phyloP scores from a whole-genome alignment of 2,888 invertebrate genomes.

The Megastigmus dorsalis region DNA sequence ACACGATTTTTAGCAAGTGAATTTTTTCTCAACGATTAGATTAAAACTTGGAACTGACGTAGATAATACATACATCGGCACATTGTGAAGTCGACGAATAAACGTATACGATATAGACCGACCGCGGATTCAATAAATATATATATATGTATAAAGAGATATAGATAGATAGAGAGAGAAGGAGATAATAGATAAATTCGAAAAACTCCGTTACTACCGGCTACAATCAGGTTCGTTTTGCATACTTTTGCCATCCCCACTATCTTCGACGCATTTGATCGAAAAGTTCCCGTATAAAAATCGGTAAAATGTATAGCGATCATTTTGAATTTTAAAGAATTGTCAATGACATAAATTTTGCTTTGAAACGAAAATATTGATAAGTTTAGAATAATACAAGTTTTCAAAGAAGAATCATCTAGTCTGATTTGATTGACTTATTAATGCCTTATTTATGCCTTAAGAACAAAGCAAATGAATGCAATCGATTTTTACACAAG shows the following conservation, averaged over 20 bases:
- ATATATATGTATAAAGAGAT: conserved; percentile 7
- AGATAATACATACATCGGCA: conserved; percentile 36
- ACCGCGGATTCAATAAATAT: conserved; percentile 3
- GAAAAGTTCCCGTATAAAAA: not conserved
- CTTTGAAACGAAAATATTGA: not conserved
- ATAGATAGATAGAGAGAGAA: not conserved
- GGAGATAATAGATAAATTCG: not conserved
- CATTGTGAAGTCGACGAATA: conserved; percentile 42
- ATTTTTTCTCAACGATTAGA: conserved; percentile 28
- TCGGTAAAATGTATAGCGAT: not conserved
- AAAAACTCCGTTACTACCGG: conserved; percentile 4
- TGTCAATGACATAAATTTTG: not conserved
- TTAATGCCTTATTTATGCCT: too few relatives aligned
- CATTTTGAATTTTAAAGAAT: not conserved
- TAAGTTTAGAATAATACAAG: not conserved
- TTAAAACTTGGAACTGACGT: conserved; percentile 31
- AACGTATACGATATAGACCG: conserved; percentile 25
- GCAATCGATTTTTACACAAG: not conserved
- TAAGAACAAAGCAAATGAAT: not conserved
- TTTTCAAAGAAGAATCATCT: not conserved
- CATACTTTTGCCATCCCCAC: not conserved
- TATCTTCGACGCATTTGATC: not conserved
- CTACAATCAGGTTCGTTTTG: not conserved
- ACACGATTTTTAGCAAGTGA: conserved; percentile 20
- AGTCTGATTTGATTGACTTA: too few relatives aligned